Evolutionary conservation across 2,113 vertebrate genomes (phyloP).

Genomic region (Sprattus sprattus): DNA sequence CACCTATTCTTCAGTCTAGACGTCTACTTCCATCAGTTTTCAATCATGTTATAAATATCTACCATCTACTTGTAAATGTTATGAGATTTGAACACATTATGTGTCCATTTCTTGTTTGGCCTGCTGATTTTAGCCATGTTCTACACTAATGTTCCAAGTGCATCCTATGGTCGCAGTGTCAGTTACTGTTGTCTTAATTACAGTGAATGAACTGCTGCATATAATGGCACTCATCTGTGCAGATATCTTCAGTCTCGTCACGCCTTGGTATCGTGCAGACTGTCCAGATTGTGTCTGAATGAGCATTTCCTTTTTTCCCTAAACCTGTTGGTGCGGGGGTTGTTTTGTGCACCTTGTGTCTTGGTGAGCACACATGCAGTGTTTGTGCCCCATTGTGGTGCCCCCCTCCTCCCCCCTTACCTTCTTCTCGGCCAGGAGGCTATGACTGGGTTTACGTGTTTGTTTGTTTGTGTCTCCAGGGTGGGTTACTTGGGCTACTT

Average conservation of each 20-base stretch:
- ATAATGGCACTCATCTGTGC: background rate
- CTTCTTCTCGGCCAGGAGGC: background rate
- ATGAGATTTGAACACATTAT: background rate
- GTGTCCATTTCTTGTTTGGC: background rate
- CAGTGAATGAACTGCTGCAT: background rate
- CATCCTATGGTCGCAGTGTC: background rate
- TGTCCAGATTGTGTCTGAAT: background rate
- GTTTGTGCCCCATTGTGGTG: background rate
- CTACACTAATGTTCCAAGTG: background rate
- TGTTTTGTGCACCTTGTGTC: background rate
- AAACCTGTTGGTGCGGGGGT: background rate
- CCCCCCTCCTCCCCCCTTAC: background rate
- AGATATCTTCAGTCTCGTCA: background rate
- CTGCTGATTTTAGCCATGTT: background rate
- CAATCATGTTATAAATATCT: no score
- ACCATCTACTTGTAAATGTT: background rate
- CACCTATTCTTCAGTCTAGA: no score
- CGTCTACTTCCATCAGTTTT: no score
- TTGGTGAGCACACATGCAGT: background rate
- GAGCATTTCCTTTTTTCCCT: background rate
- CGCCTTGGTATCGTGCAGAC: background rate
- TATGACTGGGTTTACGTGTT: background rate
- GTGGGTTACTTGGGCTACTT: background rate
- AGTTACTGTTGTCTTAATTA: background rate
- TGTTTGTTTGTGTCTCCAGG: background rate